Evolutionary conservation across 2,113 vertebrate genomes (phyloP).

Genomic region (Abramis brama): DNA sequence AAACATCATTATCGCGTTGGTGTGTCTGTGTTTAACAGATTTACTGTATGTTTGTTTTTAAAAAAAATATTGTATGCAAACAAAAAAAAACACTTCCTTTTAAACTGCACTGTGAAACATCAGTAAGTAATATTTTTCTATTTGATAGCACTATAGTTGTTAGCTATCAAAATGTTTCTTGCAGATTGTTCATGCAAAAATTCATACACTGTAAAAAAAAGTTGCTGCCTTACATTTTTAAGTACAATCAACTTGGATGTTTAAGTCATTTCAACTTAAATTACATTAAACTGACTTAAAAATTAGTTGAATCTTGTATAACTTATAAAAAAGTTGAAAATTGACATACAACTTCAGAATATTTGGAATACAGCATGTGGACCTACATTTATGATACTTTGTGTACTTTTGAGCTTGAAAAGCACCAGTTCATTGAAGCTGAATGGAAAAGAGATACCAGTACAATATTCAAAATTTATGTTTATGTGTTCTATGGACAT

Average conservation of each 20-base stretch:
- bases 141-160: not conserved
- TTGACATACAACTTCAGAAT: not conserved
- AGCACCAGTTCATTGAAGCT: not conserved
- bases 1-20: constrained; percentile 24
- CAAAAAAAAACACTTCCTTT: constrained; percentile 11
- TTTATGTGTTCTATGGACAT: not conserved
- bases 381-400: not conserved
- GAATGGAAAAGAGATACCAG: not conserved
- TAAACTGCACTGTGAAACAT: not conserved
- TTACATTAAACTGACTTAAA: too few species aligned
- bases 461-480: not conserved
- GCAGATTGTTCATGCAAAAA: too few species aligned
- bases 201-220: too few species aligned
- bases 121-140: not conserved
- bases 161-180: too few species aligned
- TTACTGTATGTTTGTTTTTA: constrained; percentile 32
- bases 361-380: not conserved
- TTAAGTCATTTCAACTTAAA: too few species aligned
- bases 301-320: too few species aligned
- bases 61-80: not conserved
- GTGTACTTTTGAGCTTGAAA: not conserved
- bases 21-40: constrained; percentile 24
- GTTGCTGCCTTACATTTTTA: too few species aligned
- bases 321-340: not conserved
- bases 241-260: too few species aligned